phyloP scores from a whole-genome alignment of 1,140 invertebrate species.

The Pomacea maculata region DNA sequence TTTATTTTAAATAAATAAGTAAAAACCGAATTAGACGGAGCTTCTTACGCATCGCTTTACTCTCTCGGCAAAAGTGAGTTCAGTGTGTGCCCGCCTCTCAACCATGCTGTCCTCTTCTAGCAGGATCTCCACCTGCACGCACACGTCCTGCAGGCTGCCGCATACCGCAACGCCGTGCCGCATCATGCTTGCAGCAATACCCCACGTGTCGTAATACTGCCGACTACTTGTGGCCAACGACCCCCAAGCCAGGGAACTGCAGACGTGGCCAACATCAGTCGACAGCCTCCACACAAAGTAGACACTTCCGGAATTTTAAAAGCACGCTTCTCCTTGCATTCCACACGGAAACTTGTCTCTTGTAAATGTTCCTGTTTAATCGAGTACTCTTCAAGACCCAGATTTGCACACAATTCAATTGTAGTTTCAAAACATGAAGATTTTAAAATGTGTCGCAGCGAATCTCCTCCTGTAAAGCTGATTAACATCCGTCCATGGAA shows the following conservation, averaged over 20 bases:
- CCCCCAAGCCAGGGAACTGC: background rate
- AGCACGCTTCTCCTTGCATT: too few species aligned
- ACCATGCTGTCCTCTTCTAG: background rate
- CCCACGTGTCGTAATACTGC: background rate
- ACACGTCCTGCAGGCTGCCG: slow-evolving; percentile 1
- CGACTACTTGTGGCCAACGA: background rate
- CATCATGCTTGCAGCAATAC: background rate
- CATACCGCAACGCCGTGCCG: background rate
- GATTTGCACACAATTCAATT: too few species aligned
- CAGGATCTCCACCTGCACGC: background rate
- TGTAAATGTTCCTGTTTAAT: too few species aligned
- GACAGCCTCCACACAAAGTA: background rate
- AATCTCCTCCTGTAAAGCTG: too few species aligned
- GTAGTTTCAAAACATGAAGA: too few species aligned
- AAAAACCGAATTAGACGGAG: background rate
- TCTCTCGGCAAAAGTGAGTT: background rate
- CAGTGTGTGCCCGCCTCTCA: background rate
- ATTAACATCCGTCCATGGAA: too few species aligned
- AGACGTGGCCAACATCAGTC: background rate
- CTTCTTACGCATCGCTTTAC: slow-evolving; percentile 3
- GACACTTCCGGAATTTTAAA: too few species aligned
- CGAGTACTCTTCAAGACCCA: too few species aligned
- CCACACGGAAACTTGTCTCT: too few species aligned
- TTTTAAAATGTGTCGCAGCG: too few species aligned
- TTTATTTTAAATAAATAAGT: too few species aligned